phyloP scores from a whole-genome alignment of 2,113 vertebrate species.

The Noturus placidus region DNA sequence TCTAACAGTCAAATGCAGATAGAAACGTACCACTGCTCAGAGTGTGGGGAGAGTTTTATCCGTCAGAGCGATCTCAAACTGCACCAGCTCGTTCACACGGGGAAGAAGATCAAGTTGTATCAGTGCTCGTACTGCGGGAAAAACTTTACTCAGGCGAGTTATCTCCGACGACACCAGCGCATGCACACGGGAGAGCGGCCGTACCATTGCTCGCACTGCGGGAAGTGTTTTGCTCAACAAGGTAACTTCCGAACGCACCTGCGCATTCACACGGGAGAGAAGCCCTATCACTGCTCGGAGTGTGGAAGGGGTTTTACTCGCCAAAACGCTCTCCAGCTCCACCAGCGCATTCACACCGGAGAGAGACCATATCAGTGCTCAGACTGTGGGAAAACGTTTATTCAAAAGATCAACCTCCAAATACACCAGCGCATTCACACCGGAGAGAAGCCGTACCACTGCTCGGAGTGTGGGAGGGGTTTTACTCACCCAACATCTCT shows the following conservation, averaged over 20 bases:
- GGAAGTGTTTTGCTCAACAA: conserved; percentile 22
- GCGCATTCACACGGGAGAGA: conserved; percentile 22
- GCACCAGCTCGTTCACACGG: conserved; percentile 7
- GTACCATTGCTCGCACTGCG: conserved; percentile 1
- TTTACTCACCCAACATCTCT: conserved; percentile 19
- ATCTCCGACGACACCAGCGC: conserved; percentile 19
- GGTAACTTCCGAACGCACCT: conserved; percentile 18
- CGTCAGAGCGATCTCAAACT: conserved; percentile 12
- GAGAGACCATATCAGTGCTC: conserved; percentile 18
- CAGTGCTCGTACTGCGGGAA: conserved; percentile 8
- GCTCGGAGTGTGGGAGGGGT: conserved; percentile 4
- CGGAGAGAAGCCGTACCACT: conserved; percentile 7
- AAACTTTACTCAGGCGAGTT: conserved; percentile 19
- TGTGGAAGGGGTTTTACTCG: conserved; percentile 17
- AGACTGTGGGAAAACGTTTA: conserved; percentile 14
- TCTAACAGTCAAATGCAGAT: neutral
- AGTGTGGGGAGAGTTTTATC: conserved; percentile 10
- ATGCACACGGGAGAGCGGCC: conserved; percentile 18
- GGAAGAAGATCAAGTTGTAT: neutral
- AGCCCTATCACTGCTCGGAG: neutral
- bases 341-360: conserved; percentile 22
- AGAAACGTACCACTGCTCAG: neutral
- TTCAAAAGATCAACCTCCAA: conserved; percentile 23
- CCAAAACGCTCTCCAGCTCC: conserved; percentile 19
- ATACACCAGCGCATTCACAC: conserved; percentile 25